Conservation (phyloP, 2,888 invertebrate species). For the Hyalella azteca region DNA sequence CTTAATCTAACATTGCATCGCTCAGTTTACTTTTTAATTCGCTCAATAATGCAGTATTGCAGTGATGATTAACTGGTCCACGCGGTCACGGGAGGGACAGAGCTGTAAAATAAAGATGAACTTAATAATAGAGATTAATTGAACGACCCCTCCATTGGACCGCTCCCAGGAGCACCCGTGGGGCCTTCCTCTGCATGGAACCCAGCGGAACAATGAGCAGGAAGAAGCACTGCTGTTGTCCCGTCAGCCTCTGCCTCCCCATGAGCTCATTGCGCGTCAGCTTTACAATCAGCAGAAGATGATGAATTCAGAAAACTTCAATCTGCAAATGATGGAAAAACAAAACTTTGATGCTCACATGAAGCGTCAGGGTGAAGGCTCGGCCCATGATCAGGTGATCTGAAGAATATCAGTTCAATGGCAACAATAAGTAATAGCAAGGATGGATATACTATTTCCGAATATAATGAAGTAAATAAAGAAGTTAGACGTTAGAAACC, state of each 20-base stretch:
- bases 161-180: neutral
- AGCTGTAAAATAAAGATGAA: too few relatives aligned
- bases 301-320: neutral
- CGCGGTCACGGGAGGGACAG: too few relatives aligned
- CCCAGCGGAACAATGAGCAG: neutral
- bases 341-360: neutral
- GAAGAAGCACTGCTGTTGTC: neutral
- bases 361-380: neutral
- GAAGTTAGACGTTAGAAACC: too few relatives aligned
- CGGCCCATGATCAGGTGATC: neutral
- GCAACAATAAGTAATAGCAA: neutral
- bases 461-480: too few relatives aligned
- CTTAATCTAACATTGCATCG: too few relatives aligned
- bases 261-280: neutral
- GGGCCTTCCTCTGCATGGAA: slow-evolving; percentile 15
- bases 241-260: neutral
- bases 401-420: neutral
- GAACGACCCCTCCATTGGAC: neutral
- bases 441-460: too few relatives aligned
- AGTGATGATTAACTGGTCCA: too few relatives aligned
- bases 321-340: neutral
- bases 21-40: too few relatives aligned
- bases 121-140: too few relatives aligned
- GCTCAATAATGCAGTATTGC: too few relatives aligned
- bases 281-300: slow-evolving; percentile 5